Percentiles rank a stretch among this genome's conserved stretches.
Evolutionary conservation across 1,140 invertebrate species (phyloP).

Genomic region (Stegodyphus dumicola): DNA sequence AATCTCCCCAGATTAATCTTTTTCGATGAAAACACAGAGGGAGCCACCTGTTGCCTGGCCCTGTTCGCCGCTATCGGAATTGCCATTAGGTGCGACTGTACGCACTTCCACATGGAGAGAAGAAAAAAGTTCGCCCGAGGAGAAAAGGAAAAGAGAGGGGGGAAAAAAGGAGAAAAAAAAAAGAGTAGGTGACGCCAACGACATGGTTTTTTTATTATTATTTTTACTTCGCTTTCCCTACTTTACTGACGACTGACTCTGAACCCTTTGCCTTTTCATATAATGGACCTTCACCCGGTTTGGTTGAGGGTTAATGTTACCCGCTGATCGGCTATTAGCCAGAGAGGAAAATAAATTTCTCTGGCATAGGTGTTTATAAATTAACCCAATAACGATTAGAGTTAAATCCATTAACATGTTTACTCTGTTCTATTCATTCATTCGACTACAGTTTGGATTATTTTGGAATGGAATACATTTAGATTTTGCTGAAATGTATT

Average conservation of each 20-base stretch:
- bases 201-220: no score
- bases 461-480: no score
- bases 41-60: slow-evolving; percentile 53
- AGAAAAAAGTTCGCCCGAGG: not conserved
- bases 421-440: no score
- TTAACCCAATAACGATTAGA: no score
- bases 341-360: slow-evolving; percentile 21
- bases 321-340: slow-evolving; percentile 1
- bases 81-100: slow-evolving; percentile 54
- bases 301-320: not conserved
- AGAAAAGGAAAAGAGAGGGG: slow-evolving; percentile 7
- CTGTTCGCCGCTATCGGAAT: slow-evolving; percentile 55
- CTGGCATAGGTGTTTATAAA: not conserved
- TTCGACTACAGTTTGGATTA: no score
- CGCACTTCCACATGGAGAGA: not conserved
- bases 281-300: slow-evolving; percentile 32
- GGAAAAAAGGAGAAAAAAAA: no score
- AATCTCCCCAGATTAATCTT: slow-evolving; percentile 61
- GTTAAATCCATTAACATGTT: no score
- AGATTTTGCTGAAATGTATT: no score
- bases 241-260: not conserved
- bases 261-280: slow-evolving; percentile 40
- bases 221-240: slow-evolving; percentile 34
- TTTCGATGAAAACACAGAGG: slow-evolving; percentile 58
- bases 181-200: no score